Evolutionary conservation across 2,113 vertebrate genomes (phyloP), one percentile per base, ranked within the genome.

Genomic region (Taurulus bubalis): DNA sequence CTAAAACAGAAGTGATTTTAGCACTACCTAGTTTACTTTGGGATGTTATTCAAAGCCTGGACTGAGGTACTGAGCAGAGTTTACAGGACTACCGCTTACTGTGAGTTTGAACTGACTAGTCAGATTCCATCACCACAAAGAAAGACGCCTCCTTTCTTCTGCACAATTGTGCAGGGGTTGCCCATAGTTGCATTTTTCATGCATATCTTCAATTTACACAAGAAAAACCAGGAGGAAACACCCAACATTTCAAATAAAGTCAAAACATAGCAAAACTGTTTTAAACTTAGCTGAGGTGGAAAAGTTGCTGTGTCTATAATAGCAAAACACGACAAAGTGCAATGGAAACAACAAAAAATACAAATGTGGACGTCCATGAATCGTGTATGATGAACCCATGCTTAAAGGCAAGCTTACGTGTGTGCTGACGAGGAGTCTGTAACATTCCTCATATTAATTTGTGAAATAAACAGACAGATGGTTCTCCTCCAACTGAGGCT

Each of bases 81-180:
- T 45, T 22, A 38, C 32, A 22, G 18, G 24, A 47, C 11, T 8
- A 22, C 53, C 24, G 2, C 2, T 28, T 40, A 12, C 51, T 71
- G n/a, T 58, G 36, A 58, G 14, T n/a, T 68, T 68, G 6, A 28
- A 67, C n/a, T n/a, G n/a, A n/a, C n/a, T n/a, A n/a, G 12, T 70
- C 22, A 36, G 20, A 56, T 56, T 15, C 32, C 16, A 71, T 7
- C 18, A 1, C 51, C 68, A 56, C 53, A 56, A 8, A 30, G 26
- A 42, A 18, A 22, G 6, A 32, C 26, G 47, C 2, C 8, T 12
- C 15, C n/a, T 40, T 45, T 60, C 32, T 6, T 45, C 10, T 58
- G 36, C 14, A 28, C 30, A 28, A 30, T n/a, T 26, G 15, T 28
- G 34, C 24, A 30, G n/a, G 10, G 51, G 34, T n/a, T 24, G 49